These are phyloP conservation scores for Todus mexicanus DNA, from an alignment of 2,797 vertebrate genomes.

Conservation along the genomic window DNA sequence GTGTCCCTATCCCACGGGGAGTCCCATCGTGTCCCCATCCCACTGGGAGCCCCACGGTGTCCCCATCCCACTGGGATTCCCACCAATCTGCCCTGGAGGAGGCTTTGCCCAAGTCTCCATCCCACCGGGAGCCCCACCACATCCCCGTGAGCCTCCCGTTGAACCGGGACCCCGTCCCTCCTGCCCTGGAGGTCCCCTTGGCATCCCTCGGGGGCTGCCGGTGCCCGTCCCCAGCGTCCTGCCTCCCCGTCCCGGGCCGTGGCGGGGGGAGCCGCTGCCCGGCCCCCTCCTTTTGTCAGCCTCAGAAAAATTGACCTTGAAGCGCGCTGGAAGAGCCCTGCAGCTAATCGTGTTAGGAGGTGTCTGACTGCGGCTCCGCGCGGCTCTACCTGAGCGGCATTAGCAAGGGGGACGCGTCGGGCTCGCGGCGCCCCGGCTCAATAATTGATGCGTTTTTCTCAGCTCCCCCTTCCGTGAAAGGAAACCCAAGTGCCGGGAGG, in stretches of 20 bases:
- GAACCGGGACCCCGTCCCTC: too few species aligned
- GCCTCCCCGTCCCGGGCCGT: background rate
- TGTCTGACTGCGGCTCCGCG: constrained; percentile 51
- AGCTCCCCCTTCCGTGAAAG: constrained; percentile 53
- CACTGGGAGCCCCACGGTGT: background rate
- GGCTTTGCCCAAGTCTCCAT: background rate
- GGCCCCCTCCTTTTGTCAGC: constrained; percentile 43
- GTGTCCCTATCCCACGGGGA: rapidly evolving
- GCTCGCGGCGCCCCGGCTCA: constrained; percentile 45
- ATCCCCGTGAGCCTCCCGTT: too few species aligned
- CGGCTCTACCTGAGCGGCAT: constrained; percentile 60
- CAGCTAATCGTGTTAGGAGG: constrained; percentile 53
- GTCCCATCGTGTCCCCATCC: background rate
- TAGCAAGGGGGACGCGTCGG: constrained; percentile 40
- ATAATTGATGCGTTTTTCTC: constrained; percentile 58
- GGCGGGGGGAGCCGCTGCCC: background rate
- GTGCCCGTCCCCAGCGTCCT: background rate
- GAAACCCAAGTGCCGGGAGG: constrained; percentile 39
- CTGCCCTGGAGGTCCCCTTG: too few species aligned
- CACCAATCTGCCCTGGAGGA: too few species aligned
- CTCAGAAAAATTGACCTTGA: constrained; percentile 58
- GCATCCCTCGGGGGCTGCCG: background rate
- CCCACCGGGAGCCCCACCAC: rapidly evolving
- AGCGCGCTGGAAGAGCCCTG: constrained; percentile 48
- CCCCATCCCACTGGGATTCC: background rate